Base-by-base conservation (phyloP, 2,888 invertebrate species). In the Clanis bilineata region DNA sequence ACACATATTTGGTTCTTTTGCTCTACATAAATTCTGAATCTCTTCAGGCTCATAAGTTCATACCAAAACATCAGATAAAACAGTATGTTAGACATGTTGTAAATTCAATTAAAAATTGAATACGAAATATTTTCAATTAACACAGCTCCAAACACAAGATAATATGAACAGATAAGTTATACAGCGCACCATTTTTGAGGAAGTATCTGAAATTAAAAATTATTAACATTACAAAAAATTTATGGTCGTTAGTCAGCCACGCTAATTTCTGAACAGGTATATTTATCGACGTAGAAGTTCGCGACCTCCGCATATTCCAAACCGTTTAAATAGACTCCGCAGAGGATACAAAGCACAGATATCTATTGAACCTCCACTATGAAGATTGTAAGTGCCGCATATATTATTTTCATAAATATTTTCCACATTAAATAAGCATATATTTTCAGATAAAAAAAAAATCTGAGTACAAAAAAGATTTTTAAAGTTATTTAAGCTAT, bases 301-400 rank as follows among this genome's bases (percentile, higher is more conserved):
- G 44, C 12, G 44, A 23, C 44, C 23, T 21, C 21, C 21, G 22
- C 44, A 44, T 23, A 23, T 22, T 22, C 22, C 38, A 36, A 55
- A 36, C 3, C 12, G 1, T 43, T 43, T 57, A 57, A 28, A 57
- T 43, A 43, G 28, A 28, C 41, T 1, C 25, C 18, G 22, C 15
- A 22, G 15, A 3, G 32, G 0, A 25, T 54, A 47, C 55, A 21
- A 59, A 54, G 36, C 45, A 60, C 74, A 72, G 67, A 66, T 70
- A 57, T 59, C 54, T 18, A 65, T 61, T 69, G 57, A 62, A 57
- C 54, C 56, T 60, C 65, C 60, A 71, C 67, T 56, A 77, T 77
- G 77, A 77, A 77, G 69, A 69, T 71, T 57, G 77, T 77, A 67
- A 77, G 76, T 74, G 60, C 28, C 59, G 21, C 21, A 38, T 39